These are phyloP conservation scores for Vollenhovia emeryi DNA, from an alignment of 1,140 invertebrate genomes.

Conservation along the genomic window DNA sequence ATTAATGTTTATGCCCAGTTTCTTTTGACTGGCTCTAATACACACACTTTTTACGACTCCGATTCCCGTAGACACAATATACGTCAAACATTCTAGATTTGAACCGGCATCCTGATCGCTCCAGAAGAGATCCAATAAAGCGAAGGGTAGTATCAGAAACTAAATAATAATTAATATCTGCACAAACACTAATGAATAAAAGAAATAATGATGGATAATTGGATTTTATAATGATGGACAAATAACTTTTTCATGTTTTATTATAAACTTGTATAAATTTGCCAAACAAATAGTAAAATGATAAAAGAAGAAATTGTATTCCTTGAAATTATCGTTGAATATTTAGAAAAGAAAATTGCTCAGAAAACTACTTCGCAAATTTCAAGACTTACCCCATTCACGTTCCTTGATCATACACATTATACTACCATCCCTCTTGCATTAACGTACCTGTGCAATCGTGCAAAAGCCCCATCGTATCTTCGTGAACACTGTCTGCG, in stretches of 20 bases:
- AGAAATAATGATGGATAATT: not conserved
- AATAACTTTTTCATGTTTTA: not conserved
- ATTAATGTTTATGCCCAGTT: not conserved
- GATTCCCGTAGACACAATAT: too few species aligned
- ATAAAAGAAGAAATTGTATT: not conserved
- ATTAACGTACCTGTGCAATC: conserved; percentile 29
- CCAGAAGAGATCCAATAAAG: not conserved
- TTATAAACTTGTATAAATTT: not conserved
- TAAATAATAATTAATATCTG: not conserved
- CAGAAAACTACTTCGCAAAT: not conserved
- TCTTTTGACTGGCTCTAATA: not conserved
- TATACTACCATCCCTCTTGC: not conserved
- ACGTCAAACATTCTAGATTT: not conserved
- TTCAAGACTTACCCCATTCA: not conserved
- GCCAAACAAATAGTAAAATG: not conserved
- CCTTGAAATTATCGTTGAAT: not conserved
- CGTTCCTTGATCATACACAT: too few species aligned
- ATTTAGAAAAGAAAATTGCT: not conserved
- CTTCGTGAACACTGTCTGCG: not conserved
- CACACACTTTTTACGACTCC: not conserved
- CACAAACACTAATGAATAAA: not conserved
- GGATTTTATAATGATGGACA: too few species aligned
- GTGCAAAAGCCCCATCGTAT: not conserved
- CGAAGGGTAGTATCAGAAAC: not conserved
- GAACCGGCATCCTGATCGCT: not conserved